Base-by-base conservation (phyloP, 2,888 invertebrate genomes). In the Autographa gamma region DNA sequence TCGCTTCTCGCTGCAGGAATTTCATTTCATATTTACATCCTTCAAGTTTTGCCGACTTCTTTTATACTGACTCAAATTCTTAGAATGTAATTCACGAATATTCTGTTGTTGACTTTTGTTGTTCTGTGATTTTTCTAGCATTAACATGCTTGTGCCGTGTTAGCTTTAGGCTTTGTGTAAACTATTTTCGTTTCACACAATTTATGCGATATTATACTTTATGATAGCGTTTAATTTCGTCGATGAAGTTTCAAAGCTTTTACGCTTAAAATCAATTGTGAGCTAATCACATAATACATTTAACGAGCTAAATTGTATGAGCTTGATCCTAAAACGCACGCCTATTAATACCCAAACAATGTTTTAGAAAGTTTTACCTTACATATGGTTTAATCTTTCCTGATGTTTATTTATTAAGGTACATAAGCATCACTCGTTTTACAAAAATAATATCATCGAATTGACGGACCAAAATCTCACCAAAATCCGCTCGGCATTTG, bases 1-100 rank as follows among this genome's bases (percentile, higher is more conserved):
- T 67, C 65, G 69, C 64, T 69, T 73, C 71, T 75, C 78, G 80
- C 80, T 81, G 64, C 70, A 75, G 78, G 84, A 87, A 86, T 88
- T 88, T 85, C 74, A 88, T 86, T 85, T 83, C 79, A 84, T 86
- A 83, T 60, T 77, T 56, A 63, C 43, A 48, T 41, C 52, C 67
- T 69, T 60, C 11, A 31, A 54, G 60, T 80, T 79, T 76, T 76
- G 80, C 65, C 0, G 25, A 70, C 52, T 61, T 60, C n/a, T 66
- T 25, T 48, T 70, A 67, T 19, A 63, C 54, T 64, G 34, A 63
- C 54, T 66, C 54, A 62, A 66, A 16, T 73, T 31, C 63, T 71
- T 61, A 61, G 41, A 73, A 67, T 70, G 34, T 8, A 25, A 73
- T 77, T 75, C 71, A 38, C 38, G 11, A 48, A 48, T n/a, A n/a